Base-by-base conservation (phyloP, 2,888 invertebrate species). In the Napeogenes sylphis region DNA sequence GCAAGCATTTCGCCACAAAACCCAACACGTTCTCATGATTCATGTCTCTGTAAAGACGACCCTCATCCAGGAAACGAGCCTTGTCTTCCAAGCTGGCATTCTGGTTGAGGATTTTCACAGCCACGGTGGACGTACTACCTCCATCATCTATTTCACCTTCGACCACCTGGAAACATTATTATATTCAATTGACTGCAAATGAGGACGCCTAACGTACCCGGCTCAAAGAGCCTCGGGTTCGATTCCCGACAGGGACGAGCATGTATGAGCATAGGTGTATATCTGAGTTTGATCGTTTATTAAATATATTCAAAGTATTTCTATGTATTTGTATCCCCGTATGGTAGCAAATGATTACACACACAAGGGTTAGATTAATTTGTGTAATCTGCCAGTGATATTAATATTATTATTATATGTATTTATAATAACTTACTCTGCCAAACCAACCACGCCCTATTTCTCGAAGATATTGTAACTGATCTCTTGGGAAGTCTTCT, bases 361-460 rank as follows among this genome's bases (percentile, higher is more conserved):
- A 21, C 1, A 21, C 21, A 21, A 21, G 21, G 21, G 21, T 21
- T 21, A 21, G 21, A 21, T 21, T 21, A 21, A 21, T 21, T 21
- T 21, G 21, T 21, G 21, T 21, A 21, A 21, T 21, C 21, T 21
- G 21, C 21, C 21, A 21, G 21, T 21, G 21, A 21, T 21, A 21
- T 21, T 55, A 55, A 21, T 21, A 21, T 21, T 55, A 55, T 33
- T 35, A n/a, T n/a, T 55, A 4, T 56, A 10, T 33, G 1, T 30
- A 32, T 33, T 45, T 45, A 10, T 54, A 42, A 35, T 53, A 32
- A 69, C 71, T 82, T 78, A 93, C 93, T 81, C 92, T 94, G 61
- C 97, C 97, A 84, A 96, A 97, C 96, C 96, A 96, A 53, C 96
- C 96, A 69, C 93, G 92, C 2, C 96, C 96, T 64, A 96, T 92